Percentiles rank a stretch among this genome's conserved stretches.
Evolutionary conservation across 1,140 invertebrate genomes (phyloP).

Genomic region (Scaptomyza hsui): DNA sequence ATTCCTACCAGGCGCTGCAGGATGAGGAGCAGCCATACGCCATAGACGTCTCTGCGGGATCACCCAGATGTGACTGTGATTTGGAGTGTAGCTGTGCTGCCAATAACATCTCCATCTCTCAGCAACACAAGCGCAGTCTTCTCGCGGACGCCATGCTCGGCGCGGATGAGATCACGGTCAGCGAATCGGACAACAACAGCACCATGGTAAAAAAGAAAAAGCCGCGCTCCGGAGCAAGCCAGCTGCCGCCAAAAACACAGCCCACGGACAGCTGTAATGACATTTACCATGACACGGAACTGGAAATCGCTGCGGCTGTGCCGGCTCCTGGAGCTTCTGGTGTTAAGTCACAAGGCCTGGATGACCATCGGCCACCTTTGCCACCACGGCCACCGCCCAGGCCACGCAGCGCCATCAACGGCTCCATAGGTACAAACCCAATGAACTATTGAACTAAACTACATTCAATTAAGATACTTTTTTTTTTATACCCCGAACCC

Average conservation of each 20-base stretch:
- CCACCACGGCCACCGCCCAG: constrained; percentile 80
- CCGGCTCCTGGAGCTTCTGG: constrained; percentile 41
- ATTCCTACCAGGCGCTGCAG: constrained; percentile 76
- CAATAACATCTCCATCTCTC: constrained; percentile 7
- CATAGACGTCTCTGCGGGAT: constrained; percentile 52
- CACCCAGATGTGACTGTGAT: constrained; percentile 69
- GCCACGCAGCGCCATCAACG: constrained; percentile 58
- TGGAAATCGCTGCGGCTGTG: constrained; percentile 57
- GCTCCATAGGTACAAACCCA: constrained; percentile 74
- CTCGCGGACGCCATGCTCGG: constrained; percentile 76
- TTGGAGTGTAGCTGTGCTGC: constrained; percentile 70
- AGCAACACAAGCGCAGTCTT: constrained; percentile 67
- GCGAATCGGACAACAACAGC: constrained; percentile 82
- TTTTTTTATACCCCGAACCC: no score
- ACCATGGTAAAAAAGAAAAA: constrained; percentile 80
- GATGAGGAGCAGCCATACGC: constrained; percentile 56
- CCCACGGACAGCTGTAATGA: constrained; percentile 62
- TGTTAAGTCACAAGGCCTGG: constrained; percentile 54
- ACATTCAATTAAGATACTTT: no score
- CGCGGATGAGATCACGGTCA: constrained; percentile 79
- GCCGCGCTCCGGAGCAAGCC: constrained; percentile 45
- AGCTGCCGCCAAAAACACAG: constrained; percentile 53
- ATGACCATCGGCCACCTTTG: constrained; percentile 77
- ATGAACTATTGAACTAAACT: no score
- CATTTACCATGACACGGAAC: constrained; percentile 72